Evolutionary conservation across 2,797 vertebrate species (phyloP), one percentile per base, ranked within the genome.

Genomic region (Helostoma temminkii): DNA sequence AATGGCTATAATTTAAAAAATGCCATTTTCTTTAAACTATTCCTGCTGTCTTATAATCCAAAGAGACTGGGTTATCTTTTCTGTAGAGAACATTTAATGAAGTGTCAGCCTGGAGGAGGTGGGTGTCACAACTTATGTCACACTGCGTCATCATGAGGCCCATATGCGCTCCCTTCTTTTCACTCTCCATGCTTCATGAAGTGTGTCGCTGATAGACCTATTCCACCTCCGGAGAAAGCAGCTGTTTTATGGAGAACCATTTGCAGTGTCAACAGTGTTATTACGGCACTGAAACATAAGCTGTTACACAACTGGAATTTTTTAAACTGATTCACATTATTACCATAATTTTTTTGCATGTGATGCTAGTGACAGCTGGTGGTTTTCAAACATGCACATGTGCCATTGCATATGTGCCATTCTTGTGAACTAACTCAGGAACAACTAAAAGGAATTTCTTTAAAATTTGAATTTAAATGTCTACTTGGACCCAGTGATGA

Each of bases 101-200:
- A 62, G 59, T 46, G 66, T 76, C 66, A 49, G 61, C 42, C 55
- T 22, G n/a, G 32, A 69, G 66, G 45, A 55, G 49, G 53, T 1
- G 19, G 26, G 53, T 78, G 60, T 72, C 66, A 66, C 69, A 54
- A 37, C 54, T 65, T 28, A 39, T 78, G 76, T 66, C 80, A 71
- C 28, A 12, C 49, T 39, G 48, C 30, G 47, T 77, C 81, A 70
- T 54, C 22, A 28, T 9, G 9, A 45, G 6, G 22, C 45, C 74
- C 71, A 64, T 72, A 54, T 53, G 71, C 25, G 70, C 39, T 43
- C n/a, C 39, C 48, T 45, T 53, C 48, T 57, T 72, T 53, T 45
- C 32, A 37, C 47, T 41, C 9, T 21, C 22, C 6, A 1, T 41
- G 66, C 71, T 59, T 58, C 15, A 21, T 25, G 28, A 45, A 12